These are phyloP conservation scores for Scolopax rusticola DNA, from an alignment of 2,797 vertebrate genomes.

Conservation along the genomic window DNA sequence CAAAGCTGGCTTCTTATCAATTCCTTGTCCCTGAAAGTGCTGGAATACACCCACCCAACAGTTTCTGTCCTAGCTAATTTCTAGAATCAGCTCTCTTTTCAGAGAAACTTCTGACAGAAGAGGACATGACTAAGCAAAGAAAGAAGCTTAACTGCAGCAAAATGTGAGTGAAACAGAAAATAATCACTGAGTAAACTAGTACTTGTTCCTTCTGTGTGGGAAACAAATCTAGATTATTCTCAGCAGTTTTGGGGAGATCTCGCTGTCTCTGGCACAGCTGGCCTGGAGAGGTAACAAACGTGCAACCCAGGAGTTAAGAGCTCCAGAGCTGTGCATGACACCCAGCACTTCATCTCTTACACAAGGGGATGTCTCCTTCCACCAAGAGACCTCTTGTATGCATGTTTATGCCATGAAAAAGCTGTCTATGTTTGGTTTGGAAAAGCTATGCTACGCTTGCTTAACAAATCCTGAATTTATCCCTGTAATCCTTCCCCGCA, in stretches of 20 bases:
- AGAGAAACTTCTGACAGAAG: slow-evolving; percentile 36
- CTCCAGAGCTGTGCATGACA: background rate
- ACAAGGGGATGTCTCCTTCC: background rate
- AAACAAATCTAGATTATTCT: slow-evolving; percentile 40
- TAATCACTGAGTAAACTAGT: slow-evolving; percentile 22
- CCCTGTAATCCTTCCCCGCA: slow-evolving; percentile 78
- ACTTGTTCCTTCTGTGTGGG: background rate
- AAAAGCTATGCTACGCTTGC: slow-evolving; percentile 58
- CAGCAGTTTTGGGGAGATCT: slow-evolving; percentile 29
- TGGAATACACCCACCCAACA: background rate
- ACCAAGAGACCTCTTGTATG: background rate
- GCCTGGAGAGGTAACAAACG: background rate
- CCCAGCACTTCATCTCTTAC: slow-evolving; percentile 12
- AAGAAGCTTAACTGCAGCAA: slow-evolving; percentile 28
- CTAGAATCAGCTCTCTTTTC: slow-evolving; percentile 48
- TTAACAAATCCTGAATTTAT: slow-evolving; percentile 78
- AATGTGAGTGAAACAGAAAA: slow-evolving; percentile 41
- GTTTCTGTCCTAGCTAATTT: slow-evolving; percentile 35
- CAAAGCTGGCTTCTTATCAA: background rate
- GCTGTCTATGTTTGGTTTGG: slow-evolving; percentile 74
- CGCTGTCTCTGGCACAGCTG: background rate
- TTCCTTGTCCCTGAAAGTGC: background rate
- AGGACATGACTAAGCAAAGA: slow-evolving; percentile 66
- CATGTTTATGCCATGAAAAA: background rate
- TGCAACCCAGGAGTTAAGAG: background rate